These are phyloP conservation scores for Synergus itoensis DNA, from an alignment of 2,888 invertebrate genomes.

Conservation along the genomic window DNA sequence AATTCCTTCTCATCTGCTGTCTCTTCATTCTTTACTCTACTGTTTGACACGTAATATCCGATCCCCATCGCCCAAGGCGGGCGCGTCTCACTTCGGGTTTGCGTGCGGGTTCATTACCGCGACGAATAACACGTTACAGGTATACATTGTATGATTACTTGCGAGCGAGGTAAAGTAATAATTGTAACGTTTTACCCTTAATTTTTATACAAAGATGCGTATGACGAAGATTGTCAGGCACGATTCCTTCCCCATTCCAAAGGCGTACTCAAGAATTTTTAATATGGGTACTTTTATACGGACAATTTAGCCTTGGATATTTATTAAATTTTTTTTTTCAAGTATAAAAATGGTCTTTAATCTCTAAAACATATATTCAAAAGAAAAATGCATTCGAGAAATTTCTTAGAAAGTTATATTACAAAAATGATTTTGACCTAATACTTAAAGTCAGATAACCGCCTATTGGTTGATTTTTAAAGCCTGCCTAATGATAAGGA, in stretches of 20 bases:
- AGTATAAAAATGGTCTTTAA: too few relatives aligned
- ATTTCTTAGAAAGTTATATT: too few relatives aligned
- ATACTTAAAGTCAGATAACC: too few relatives aligned
- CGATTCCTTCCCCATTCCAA: background rate
- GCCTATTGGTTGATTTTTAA: too few relatives aligned
- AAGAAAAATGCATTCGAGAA: too few relatives aligned
- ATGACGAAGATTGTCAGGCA: background rate
- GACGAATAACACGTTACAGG: constrained; percentile 3
- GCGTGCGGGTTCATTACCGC: constrained; percentile 27
- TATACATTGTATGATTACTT: constrained; percentile 41
- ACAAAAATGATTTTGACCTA: too few relatives aligned
- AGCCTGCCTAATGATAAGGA: background rate
- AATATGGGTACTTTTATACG: background rate
- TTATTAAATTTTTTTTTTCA: too few relatives aligned
- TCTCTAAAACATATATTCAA: too few relatives aligned
- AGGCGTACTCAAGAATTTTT: background rate
- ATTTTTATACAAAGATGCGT: background rate
- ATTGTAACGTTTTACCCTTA: constrained; percentile 63
- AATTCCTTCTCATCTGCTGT: constrained; percentile 10
- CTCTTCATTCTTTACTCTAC: constrained; percentile 4
- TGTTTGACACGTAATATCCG: constrained; percentile 33
- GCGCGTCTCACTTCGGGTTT: background rate
- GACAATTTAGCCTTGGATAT: too few relatives aligned
- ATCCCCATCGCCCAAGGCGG: constrained; percentile 16
- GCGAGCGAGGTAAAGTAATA: constrained; percentile 70